These are phyloP conservation scores for Nomia melanderi DNA, from an alignment of 1,140 invertebrate species.

Conservation along the genomic window DNA sequence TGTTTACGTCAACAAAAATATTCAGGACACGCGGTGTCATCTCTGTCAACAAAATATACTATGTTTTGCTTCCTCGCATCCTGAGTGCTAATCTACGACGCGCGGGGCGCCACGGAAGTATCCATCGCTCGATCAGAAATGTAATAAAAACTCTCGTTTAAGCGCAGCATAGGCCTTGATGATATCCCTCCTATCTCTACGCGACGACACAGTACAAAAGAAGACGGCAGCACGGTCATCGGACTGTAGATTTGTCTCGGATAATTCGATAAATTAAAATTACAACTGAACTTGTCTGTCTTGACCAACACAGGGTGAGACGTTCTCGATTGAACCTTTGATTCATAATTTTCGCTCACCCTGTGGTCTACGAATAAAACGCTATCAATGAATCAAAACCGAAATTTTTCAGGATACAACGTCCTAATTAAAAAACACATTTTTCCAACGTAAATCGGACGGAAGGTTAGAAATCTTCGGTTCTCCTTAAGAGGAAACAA, in stretches of 20 bases:
- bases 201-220: background rate
- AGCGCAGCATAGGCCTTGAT: constrained; percentile 60
- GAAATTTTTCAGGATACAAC: background rate
- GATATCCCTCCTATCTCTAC: constrained; percentile 9
- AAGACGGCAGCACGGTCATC: constrained; percentile 13
- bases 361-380: background rate
- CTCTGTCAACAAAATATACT: constrained; percentile 73
- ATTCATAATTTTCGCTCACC: background rate
- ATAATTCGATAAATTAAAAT: too few species aligned
- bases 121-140: constrained; percentile 23
- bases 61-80: constrained; percentile 52
- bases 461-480: too few species aligned
- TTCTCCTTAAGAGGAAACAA: background rate
- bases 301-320: too few species aligned
- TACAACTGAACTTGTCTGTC: too few species aligned
- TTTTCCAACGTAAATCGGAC: background rate
- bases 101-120: constrained; percentile 17
- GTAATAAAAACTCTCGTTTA: constrained; percentile 38
- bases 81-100: constrained; percentile 56
- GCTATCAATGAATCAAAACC: background rate
- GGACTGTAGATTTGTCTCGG: too few species aligned
- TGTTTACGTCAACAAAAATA: constrained; percentile 78
- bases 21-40: constrained; percentile 68
- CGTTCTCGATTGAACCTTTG: too few species aligned
- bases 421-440: background rate